Conservation (phyloP, 1,140 invertebrate species). For the Orius insidiosus region DNA sequence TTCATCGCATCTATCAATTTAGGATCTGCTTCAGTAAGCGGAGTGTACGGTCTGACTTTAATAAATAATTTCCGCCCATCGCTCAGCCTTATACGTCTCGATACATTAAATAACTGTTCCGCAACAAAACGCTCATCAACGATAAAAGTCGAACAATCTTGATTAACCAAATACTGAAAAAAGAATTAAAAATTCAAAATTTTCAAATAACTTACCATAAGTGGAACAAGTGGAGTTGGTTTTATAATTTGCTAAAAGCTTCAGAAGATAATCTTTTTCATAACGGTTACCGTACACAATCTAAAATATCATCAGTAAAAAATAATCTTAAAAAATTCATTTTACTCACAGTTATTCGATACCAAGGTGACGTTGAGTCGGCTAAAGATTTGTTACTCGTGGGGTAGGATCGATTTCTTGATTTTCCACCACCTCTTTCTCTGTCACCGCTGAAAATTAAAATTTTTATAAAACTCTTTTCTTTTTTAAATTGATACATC, state of each 20-base stretch:
- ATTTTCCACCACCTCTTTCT: too few species aligned
- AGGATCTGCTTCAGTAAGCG: constrained; percentile 41
- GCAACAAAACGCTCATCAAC: constrained; percentile 50
- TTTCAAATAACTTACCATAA: constrained; percentile 31
- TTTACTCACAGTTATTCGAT: too few species aligned
- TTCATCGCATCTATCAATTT: constrained; percentile 52
- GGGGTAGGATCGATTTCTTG: too few species aligned
- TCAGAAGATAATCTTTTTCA: constrained; percentile 45
- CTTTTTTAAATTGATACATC: too few species aligned
- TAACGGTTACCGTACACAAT: constrained; percentile 56
- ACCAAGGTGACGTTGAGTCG: too few species aligned
- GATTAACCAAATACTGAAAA: constrained; percentile 30
- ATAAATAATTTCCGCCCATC: constrained; percentile 42
- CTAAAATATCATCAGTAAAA: constrained; percentile 23
- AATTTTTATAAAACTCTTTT: too few species aligned
- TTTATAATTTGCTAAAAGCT: constrained; percentile 38
- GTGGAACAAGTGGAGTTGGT: constrained; percentile 44
- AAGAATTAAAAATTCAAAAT: constrained; percentile 2
- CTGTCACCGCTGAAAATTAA: too few species aligned
- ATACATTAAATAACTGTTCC: constrained; percentile 37
- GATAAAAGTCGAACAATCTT: constrained; percentile 42
- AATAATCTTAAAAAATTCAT: too few species aligned
- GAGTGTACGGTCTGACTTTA: constrained; percentile 40
- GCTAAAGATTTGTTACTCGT: too few species aligned
- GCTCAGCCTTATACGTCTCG: constrained; percentile 41